Conservation (phyloP, 2,113 vertebrate genomes). For the Clupea harengus region DNA sequence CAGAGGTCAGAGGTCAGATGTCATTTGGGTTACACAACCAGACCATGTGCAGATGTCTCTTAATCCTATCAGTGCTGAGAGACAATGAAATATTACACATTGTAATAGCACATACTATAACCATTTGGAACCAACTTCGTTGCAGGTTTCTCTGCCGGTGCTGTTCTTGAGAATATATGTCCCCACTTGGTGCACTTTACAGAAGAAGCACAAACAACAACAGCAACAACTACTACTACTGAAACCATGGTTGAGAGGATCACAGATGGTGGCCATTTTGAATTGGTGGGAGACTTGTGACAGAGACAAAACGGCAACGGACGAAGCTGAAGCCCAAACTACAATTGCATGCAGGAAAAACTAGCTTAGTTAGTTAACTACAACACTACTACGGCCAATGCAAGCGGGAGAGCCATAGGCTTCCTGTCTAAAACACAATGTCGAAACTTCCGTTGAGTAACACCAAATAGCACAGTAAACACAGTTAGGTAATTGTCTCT, state of each 20-base stretch:
- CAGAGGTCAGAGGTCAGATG: not conserved
- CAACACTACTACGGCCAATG: not conserved
- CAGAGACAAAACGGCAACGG: not conserved
- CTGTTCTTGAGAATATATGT: not conserved
- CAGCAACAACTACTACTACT: not conserved
- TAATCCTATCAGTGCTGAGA: too few relatives aligned
- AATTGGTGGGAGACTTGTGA: not conserved
- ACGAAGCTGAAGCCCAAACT: not conserved
- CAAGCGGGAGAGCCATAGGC: not conserved
- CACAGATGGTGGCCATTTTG: not conserved
- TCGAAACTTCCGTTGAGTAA: not conserved
- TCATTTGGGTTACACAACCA: not conserved
- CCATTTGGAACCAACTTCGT: too few relatives aligned
- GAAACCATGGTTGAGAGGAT: not conserved
- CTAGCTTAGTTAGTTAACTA: not conserved
- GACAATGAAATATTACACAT: too few relatives aligned
- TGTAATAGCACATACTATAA: too few relatives aligned
- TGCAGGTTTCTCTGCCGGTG: too few relatives aligned
- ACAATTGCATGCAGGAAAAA: not conserved
- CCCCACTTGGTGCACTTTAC: slow-evolving; percentile 1
- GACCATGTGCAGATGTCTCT: too few relatives aligned
- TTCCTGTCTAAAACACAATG: not conserved
- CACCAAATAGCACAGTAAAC: not conserved
- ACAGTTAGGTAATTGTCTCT: not conserved
- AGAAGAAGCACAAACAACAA: not conserved